Evolutionary conservation across 2,113 vertebrate genomes (phyloP), one percentile per base, ranked within the genome.

Genomic region (Gallinago paraguaiae): DNA sequence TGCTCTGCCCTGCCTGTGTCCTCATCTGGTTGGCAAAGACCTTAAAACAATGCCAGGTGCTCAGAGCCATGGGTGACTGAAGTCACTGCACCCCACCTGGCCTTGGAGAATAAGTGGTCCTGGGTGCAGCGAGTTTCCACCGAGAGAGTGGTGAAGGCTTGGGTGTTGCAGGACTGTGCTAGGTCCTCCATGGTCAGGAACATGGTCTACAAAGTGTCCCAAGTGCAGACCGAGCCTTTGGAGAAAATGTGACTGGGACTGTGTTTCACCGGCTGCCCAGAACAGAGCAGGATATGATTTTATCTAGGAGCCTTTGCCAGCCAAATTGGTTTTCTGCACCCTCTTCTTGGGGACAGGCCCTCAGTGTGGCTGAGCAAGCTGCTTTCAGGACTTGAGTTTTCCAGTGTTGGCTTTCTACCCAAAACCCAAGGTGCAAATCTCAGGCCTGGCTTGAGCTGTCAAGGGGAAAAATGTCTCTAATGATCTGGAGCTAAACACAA

Each of bases 181-280:
- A 67, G 35, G 41, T 43, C 41, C 41, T 43, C 39, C 3, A 0
- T 24, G 13, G 11, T 11, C 4, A 22, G 77, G 16, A 91, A 27
- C 30, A 46, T 13, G 0, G 0, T 24, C 60, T 74, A n/a, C 28
- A 86, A 70, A 86, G 54, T 39, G 13, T 48, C 60, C 13, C 0
- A 0, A 54, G 56, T 24, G 11, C 7, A 78, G 23, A 46, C 4
- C 74, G 51, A 89, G 19, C 35, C 39, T 78, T 92, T 67, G 74
- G 63, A 86, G 46, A 74, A 88, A 74, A 92, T 23, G 37, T 33
- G n/a, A 18, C 13, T 33, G 43, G 60, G 19, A 33, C 43, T 43
- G 43, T 17, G 25, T 54, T 92, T 46, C 37, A 67, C 27, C 28
- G 50, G 72, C 50, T 86, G 51, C 54, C 71, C 6, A 2, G 43